These are phyloP conservation scores for Heliconius congener DNA, from an alignment of 1,140 invertebrate species.

Conservation along the genomic window DNA sequence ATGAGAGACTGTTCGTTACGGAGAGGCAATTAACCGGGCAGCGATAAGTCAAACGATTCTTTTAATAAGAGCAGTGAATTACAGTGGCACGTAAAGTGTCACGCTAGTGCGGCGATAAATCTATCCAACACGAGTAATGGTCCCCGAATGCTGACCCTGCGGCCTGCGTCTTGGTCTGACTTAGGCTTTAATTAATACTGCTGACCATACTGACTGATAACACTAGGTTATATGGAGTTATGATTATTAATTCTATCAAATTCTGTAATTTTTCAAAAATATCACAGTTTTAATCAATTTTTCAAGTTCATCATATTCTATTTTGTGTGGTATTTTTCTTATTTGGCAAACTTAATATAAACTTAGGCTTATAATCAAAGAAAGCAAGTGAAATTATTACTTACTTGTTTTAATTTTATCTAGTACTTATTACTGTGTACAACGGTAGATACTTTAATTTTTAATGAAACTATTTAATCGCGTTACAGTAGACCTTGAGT, in stretches of 20 bases:
- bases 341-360: no score
- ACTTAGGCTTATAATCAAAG: no score
- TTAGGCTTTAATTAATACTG: neutral
- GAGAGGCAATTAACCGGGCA: constrained; percentile 17
- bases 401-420: neutral
- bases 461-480: no score
- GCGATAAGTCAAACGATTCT: constrained; percentile 34
- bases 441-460: neutral
- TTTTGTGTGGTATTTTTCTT: no score
- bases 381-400: no score
- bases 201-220: neutral
- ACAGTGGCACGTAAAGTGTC: constrained; percentile 32
- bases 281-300: neutral
- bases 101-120: constrained; percentile 22
- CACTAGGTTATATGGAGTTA: neutral
- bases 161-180: constrained; percentile 3
- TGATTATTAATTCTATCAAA: neutral
- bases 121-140: neutral
- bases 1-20: constrained; percentile 10
- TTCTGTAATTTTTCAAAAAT: neutral
- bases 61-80: constrained; percentile 34
- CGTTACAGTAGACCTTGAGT: no score
- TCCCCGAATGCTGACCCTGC: neutral
- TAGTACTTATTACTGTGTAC: neutral
- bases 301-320: no score